Base-by-base conservation (phyloP, 2,888 invertebrate species). In the Cryptus viduatorius region DNA sequence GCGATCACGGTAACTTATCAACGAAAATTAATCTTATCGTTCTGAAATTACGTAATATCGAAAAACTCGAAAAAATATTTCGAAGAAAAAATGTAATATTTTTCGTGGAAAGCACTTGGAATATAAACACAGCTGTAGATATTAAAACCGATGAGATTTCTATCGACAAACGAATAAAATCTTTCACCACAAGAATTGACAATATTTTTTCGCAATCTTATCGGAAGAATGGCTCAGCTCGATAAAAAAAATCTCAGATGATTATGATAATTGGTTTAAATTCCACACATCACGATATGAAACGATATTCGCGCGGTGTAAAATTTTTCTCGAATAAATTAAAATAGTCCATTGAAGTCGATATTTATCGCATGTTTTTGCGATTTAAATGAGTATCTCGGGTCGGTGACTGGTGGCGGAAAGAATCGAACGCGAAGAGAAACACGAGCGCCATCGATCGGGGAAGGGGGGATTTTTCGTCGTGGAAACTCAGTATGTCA, bases 1-100 rank as follows among this genome's bases (percentile, higher is more conserved):
- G 7, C 7, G 24, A 4, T 37, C 19, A 19, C 19, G 10, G n/a
- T 46, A 31, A 48, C 14, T 48, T 48, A 46, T 75, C 48, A 12
- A 75, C 31, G 19, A 31, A 61, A 29, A 75, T 7, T 7, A 37
- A 75, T 64, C 48, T 75, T 42, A 75, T 64, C 64, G 14, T 64
- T 71, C 19, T 12, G n/a, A 12, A 10, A 16, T 71, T 5, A 10
- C 19, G 16, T 16, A 53, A 53, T 4, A 8, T 1, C 37, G 31
- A 53, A 12, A 53, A 1, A 16, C 16, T 2, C 37, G 37, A 16
- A 16, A 10, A 10, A 19, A n/a, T 14, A 1, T 53, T 19, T 53
- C 31, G 24, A 16, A 24, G 48, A 50, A 69, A 50, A 48, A 69
- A 19, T 2, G 10, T 50, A 1, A 5, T 24, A 46, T 67, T 44